Conservation (phyloP, 2,797 vertebrate species). For the Acrossocheilus wenchowensis region DNA sequence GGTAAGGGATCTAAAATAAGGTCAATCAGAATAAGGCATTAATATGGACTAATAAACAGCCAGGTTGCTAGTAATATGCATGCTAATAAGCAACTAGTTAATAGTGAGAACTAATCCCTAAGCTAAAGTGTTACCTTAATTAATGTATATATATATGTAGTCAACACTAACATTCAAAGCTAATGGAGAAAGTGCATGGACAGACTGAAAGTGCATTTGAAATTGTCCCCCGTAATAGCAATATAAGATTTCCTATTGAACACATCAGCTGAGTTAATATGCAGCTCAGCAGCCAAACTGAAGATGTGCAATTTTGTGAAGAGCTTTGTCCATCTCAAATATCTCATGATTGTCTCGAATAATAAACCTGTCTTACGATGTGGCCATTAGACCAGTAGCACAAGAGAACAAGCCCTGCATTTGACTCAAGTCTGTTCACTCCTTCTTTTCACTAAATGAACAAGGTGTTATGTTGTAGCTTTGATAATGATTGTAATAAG, state of each 20-base stretch:
- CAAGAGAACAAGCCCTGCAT: not conserved
- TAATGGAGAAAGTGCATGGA: not conserved
- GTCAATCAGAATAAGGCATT: not conserved
- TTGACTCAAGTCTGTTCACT: not conserved
- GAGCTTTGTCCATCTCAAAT: not conserved
- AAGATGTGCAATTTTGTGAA: slow-evolving; percentile 1
- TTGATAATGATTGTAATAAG: not conserved
- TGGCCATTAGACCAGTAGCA: not conserved
- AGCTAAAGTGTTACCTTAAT: not conserved
- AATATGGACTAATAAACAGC: not conserved
- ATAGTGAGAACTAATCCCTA: not conserved
- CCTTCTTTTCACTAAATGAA: not conserved
- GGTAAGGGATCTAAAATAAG: no score
- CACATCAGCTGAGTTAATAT: slow-evolving; percentile 6
- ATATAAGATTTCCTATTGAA: not conserved
- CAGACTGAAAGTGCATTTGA: not conserved
- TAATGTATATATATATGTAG: not conserved
- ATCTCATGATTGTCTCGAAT: not conserved
- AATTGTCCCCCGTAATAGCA: not conserved
- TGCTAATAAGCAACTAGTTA: not conserved
- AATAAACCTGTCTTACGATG: slow-evolving; percentile 5
- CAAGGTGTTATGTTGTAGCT: not conserved
- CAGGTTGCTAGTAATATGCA: not conserved
- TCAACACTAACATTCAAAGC: not conserved
- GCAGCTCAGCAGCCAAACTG: not conserved